Percentiles rank a stretch among this genome's conserved stretches.
Conservation (phyloP, 2,113 vertebrate species). For the Meleagris gallopavo region DNA sequence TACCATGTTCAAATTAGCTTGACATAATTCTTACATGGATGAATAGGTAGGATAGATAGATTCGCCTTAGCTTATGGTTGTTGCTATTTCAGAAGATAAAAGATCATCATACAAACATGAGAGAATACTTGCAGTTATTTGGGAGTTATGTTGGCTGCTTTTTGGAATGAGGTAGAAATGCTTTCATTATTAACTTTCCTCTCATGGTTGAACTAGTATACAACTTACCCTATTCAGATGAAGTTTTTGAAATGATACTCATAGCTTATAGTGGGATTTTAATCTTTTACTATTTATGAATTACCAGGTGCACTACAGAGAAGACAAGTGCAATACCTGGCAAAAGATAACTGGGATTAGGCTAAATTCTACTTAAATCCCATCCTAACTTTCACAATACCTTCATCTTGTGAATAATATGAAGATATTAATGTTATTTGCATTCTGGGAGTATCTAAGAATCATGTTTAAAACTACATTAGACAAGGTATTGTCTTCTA, state of each 20-base stretch:
- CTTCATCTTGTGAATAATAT: neutral
- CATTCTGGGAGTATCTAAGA: neutral
- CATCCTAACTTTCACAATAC: neutral
- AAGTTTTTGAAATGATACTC: neutral
- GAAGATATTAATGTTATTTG: neutral
- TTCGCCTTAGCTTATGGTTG: neutral
- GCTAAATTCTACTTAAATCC: neutral
- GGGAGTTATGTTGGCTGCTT: neutral
- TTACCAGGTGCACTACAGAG: neutral
- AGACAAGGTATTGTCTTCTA: neutral
- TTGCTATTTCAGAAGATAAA: neutral
- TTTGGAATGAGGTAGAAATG: neutral
- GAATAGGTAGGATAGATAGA: neutral
- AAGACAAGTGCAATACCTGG: neutral
- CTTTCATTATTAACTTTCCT: neutral
- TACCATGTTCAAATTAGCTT: neutral
- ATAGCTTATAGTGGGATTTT: neutral
- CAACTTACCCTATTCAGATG: neutral
- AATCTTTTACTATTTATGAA: neutral
- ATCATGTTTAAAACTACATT: neutral
- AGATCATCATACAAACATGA: neutral
- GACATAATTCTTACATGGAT: neutral
- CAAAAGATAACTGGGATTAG: neutral
- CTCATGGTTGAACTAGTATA: neutral
- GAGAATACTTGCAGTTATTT: neutral